These are phyloP conservation scores for Meloe dianella DNA, from an alignment of 2,888 invertebrate genomes.

Conservation along the genomic window DNA sequence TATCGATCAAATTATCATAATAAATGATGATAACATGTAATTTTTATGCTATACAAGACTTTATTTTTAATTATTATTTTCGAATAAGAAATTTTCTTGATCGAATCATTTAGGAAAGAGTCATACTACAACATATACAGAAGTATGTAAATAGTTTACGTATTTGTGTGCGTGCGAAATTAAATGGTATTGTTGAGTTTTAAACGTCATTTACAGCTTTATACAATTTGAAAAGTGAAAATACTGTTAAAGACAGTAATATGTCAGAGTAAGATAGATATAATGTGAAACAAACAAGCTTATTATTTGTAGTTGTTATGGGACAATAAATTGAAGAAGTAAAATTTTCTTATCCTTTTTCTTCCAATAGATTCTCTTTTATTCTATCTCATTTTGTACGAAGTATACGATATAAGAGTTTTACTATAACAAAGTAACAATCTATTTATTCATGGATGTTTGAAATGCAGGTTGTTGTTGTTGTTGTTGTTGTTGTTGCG, in stretches of 20 bases:
- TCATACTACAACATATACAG: conserved; percentile 5
- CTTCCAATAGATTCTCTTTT: background rate
- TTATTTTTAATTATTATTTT: too few relatives aligned
- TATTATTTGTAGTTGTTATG: conserved; percentile 23
- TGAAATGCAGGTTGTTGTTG: background rate
- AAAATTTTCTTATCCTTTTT: conserved; percentile 23
- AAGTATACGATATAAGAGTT: conserved; percentile 12
- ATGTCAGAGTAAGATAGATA: conserved; percentile 5
- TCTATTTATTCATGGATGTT: conserved; percentile 33
- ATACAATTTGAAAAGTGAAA: conserved; percentile 15
- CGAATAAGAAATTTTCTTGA: background rate
- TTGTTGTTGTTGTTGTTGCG: background rate
- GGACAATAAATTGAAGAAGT: conserved; percentile 22
- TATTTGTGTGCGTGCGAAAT: background rate
- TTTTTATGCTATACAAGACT: background rate
- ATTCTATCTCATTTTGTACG: background rate
- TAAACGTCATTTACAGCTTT: conserved; percentile 21
- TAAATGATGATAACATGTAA: background rate
- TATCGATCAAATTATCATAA: background rate
- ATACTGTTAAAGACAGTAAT: conserved; percentile 12
- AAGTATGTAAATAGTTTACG: background rate
- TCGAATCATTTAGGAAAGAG: conserved; percentile 3
- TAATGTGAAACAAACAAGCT: conserved; percentile 23
- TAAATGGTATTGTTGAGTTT: conserved; percentile 6
- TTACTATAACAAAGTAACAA: conserved; percentile 29